phyloP scores from a whole-genome alignment of 2,888 invertebrate species.

The Limnephilus lunatus region DNA sequence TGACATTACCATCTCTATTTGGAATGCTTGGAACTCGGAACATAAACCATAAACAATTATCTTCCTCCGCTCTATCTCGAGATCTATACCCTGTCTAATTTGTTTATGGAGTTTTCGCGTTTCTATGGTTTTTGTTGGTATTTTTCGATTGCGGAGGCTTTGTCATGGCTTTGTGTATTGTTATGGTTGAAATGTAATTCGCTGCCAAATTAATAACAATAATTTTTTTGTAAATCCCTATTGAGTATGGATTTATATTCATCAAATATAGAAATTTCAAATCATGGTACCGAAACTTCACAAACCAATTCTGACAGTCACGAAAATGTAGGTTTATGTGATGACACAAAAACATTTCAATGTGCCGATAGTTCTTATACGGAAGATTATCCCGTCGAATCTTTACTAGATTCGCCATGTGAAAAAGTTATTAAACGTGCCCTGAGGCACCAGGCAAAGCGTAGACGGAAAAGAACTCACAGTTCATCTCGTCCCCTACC shows the following conservation, averaged over 20 bases:
- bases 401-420: constrained; percentile 42
- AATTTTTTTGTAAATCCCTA: constrained; percentile 31
- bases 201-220: constrained; percentile 43
- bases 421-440: constrained; percentile 59
- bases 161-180: constrained; percentile 58
- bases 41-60: neutral
- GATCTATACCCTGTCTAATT: neutral
- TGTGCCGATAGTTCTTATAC: constrained; percentile 44
- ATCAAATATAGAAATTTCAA: constrained; percentile 50
- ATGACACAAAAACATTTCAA: constrained; percentile 53
- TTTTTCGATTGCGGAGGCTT: constrained; percentile 47
- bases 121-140: constrained; percentile 49
- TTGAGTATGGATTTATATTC: constrained; percentile 58
- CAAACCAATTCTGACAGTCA: constrained; percentile 57
- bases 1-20: neutral
- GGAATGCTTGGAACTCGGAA: neutral
- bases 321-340: constrained; percentile 55
- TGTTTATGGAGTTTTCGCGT: constrained; percentile 9
- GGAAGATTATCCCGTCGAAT: constrained; percentile 37
- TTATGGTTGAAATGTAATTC: constrained; percentile 54
- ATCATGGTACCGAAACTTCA: constrained; percentile 55
- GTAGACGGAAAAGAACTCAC: constrained; percentile 88
- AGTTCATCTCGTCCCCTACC: constrained; percentile 82
- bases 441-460: constrained; percentile 66
- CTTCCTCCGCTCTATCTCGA: neutral